Evolutionary conservation across 2,888 invertebrate genomes (phyloP).

Genomic region (Sphaerophoria taeniata): DNA sequence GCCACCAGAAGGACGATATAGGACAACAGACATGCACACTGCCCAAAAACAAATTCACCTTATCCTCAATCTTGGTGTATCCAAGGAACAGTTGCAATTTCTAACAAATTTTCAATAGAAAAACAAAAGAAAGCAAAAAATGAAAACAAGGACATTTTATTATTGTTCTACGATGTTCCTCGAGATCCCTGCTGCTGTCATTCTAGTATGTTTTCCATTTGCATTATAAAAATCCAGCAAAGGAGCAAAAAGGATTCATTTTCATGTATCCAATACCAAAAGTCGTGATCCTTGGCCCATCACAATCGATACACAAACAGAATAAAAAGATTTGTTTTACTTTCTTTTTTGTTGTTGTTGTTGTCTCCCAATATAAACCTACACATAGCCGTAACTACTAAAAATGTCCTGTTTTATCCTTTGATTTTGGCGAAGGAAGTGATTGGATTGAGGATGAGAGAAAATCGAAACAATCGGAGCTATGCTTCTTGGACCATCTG

Average conservation of each 20-base stretch:
- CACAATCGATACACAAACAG: slow-evolving; percentile 10
- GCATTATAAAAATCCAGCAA: slow-evolving; percentile 45
- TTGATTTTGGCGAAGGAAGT: slow-evolving; percentile 1
- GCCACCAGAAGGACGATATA: slow-evolving; percentile 5
- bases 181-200: slow-evolving; percentile 7
- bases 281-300: slow-evolving; percentile 54
- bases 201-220: slow-evolving; percentile 34
- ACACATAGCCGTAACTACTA: slow-evolving; percentile 1
- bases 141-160: slow-evolving; percentile 56
- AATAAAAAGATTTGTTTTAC: slow-evolving; percentile 19
- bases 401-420: slow-evolving; percentile 25
- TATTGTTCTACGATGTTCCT: slow-evolving; percentile 26
- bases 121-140: slow-evolving; percentile 17
- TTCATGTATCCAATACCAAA: slow-evolving; percentile 45
- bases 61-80: not conserved
- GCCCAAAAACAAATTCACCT: not conserved
- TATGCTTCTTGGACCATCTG: slow-evolving; percentile 62
- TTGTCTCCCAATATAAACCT: not conserved
- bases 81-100: not conserved
- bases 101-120: slow-evolving; percentile 45
- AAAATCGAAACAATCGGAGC: slow-evolving; percentile 5
- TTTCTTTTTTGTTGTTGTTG: not conserved
- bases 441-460: slow-evolving; percentile 22
- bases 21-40: not conserved
- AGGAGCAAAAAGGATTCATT: slow-evolving; percentile 36